Evolutionary conservation across 2,888 invertebrate genomes (phyloP), one percentile per base, ranked within the genome.

Genomic region (Platynereis dumerilii): DNA sequence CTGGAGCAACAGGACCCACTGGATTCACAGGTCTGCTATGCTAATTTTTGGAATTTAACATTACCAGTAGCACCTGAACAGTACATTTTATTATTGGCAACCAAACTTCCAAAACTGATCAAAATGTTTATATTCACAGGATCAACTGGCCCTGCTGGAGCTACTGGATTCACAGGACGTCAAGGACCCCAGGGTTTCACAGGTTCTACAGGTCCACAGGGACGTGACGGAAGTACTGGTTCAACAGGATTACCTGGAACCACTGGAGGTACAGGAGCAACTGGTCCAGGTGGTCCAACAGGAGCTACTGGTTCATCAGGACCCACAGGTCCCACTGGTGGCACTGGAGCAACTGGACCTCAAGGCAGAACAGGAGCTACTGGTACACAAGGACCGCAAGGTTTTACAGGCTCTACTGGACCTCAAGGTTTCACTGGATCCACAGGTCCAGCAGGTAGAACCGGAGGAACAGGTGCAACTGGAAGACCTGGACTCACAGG

Each of bases 141-240:
- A 20, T 28, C 20, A n/a, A 44, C 12, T 12, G 62, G 62, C 2
- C 27, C 28, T 28, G 2, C 44, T 17, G 62, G 62, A 26, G 56
- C 39, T 10, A 57, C 62, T n/a, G 62, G 62, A 24, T 39, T 48
- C 24, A 56, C 60, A 28, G 69, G 69, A 17, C 24, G 53, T 5
- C 53, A 53, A 1, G 61, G 70, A 27, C n/a, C 57, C 20, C 58
- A 64, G 42, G 69, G 69, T 24, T 26, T 34, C 26, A 52, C 60
- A 34, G 69, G 69, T 12, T 22, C 56, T 22, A 55, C 28, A 22
- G 55, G 55, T 17, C 22, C 28, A 10, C 5, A n/a, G 17, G 55
- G 55, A 3, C 26, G 24, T 17, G 17, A n/a, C 10, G 55, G 55
- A 55, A 12, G 3, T 10, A 24, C 24, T 17, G 55, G 55, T 27